Conservation (phyloP, 2,797 vertebrate species). For the Euthynnus affinis region DNA sequence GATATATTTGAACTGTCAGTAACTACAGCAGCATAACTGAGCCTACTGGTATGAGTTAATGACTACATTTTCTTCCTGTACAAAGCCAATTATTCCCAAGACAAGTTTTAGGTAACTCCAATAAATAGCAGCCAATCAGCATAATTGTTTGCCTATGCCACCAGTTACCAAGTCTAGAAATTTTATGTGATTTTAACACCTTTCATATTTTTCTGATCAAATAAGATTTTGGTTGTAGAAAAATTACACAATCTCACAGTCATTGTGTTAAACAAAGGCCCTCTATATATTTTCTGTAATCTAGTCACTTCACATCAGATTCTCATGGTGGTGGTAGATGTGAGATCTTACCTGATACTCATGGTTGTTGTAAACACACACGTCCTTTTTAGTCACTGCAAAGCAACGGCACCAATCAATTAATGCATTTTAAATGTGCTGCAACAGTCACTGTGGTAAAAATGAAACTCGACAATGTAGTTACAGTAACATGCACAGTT, state of each 20-base stretch:
- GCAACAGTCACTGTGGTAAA: not conserved
- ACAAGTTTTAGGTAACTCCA: not conserved
- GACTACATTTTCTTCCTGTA: not conserved
- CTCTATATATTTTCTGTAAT: not conserved
- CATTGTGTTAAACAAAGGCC: not conserved
- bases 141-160: not conserved
- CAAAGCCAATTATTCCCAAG: not conserved
- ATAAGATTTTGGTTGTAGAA: not conserved
- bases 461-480: not conserved
- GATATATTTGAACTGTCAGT: too few relatives aligned
- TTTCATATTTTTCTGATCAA: not conserved
- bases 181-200: not conserved
- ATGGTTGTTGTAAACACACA: conserved; percentile 78
- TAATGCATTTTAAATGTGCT: not conserved
- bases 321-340: not conserved
- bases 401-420: conserved; percentile 9
- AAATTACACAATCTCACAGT: not conserved
- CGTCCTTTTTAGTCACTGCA: conserved; percentile 49
- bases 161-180: not conserved
- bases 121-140: not conserved
- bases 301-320: not conserved
- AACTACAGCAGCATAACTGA: not conserved
- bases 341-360: conserved; percentile 77
- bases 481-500: not conserved
- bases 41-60: not conserved